Evolutionary conservation across 2,888 invertebrate species (phyloP).

Genomic region (Rutpela maculata): DNA sequence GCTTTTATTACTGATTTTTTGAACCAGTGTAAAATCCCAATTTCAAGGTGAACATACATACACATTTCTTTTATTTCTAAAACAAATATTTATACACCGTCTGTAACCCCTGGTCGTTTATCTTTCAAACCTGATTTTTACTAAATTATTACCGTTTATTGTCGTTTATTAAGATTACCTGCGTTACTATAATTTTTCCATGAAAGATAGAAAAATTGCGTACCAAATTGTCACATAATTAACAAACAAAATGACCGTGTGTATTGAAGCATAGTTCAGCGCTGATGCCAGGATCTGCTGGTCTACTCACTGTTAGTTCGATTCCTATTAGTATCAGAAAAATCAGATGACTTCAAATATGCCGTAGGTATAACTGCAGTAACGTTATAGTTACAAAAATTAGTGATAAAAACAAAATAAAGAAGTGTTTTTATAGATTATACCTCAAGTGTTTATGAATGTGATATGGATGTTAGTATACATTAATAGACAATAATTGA

Average conservation of each 20-base stretch:
- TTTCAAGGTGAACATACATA: conserved; percentile 23
- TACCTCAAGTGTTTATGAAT: no score
- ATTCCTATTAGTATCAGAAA: no score
- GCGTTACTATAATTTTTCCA: neutral
- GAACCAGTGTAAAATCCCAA: conserved; percentile 17
- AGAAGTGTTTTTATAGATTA: no score
- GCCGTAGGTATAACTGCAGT: no score
- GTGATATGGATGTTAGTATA: no score
- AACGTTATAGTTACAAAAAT: no score
- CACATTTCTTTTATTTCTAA: neutral
- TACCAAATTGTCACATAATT: neutral
- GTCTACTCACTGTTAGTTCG: no score
- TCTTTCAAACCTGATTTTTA: neutral
- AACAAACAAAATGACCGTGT: neutral
- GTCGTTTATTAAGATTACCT: neutral
- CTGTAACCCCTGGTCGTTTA: conserved; percentile 5
- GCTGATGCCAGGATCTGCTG: no score
- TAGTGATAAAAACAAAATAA: no score
- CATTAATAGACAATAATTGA: no score
- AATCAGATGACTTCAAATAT: no score
- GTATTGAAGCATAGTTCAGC: no score
- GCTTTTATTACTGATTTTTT: conserved; percentile 11
- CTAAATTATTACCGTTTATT: neutral
- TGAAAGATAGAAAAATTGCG: neutral
- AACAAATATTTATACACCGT: conserved; percentile 24